Conservation (phyloP, 2,888 invertebrate genomes). For the Cosmorhoe ocellata region DNA sequence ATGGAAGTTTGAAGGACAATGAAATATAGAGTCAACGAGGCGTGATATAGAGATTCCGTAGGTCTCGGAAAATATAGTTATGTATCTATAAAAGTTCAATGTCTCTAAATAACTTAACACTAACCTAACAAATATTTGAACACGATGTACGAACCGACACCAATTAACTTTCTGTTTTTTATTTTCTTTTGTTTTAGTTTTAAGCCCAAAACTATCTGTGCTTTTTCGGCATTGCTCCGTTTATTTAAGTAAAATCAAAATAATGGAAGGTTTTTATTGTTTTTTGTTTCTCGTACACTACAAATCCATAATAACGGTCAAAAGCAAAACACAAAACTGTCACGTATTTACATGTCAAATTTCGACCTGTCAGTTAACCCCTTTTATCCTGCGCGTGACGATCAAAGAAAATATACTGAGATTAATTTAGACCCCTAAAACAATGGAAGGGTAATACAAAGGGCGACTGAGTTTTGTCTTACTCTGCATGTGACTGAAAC, state of each 20-base stretch:
- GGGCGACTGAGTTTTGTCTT: slow-evolving; percentile 65
- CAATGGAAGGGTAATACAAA: slow-evolving; percentile 75
- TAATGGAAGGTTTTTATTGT: no score
- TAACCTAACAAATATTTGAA: no score
- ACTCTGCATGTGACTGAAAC: slow-evolving; percentile 79
- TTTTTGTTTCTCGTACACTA: slow-evolving; percentile 5
- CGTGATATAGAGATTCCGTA: slow-evolving; percentile 10
- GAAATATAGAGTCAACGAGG: slow-evolving; percentile 11
- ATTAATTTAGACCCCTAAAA: slow-evolving; percentile 76
- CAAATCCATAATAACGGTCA: slow-evolving; percentile 36
- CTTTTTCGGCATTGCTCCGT: no score
- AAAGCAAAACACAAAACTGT: slow-evolving; percentile 36
- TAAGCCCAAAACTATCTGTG: no score
- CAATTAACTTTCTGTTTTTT: no score
- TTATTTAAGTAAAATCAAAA: no score
- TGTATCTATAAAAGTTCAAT: no score
- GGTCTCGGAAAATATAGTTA: background rate
- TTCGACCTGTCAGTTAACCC: slow-evolving; percentile 58
- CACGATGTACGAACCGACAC: no score
- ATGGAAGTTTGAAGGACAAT: slow-evolving; percentile 25
- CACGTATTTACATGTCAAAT: slow-evolving; percentile 62
- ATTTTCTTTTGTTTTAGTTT: no score
- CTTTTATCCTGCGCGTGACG: slow-evolving; percentile 65
- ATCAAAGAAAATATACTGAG: slow-evolving; percentile 79
- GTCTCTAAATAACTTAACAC: no score